These are phyloP conservation scores for Gorsachius goisagi DNA, from an alignment of 2,113 vertebrate species.

Conservation along the genomic window DNA sequence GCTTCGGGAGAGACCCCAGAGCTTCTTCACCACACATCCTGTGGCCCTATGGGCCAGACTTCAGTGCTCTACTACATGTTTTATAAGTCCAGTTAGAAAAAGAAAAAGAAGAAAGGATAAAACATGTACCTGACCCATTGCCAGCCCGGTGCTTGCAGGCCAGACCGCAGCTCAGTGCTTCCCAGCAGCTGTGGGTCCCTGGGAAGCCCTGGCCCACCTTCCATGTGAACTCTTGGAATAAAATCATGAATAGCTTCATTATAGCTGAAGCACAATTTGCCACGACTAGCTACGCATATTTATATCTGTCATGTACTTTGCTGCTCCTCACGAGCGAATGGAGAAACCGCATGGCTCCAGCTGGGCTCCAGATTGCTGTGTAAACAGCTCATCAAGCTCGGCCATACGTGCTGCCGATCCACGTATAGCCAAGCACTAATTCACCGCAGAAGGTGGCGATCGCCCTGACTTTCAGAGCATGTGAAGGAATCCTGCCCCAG, in stretches of 20 bases:
- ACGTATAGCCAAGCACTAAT: background rate
- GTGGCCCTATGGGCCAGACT: background rate
- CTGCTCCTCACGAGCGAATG: background rate
- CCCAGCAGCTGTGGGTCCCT: background rate
- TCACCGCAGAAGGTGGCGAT: background rate
- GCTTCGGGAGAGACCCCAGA: background rate
- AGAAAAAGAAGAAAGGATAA: background rate
- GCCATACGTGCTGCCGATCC: background rate
- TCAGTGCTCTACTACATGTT: background rate
- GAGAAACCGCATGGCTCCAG: background rate
- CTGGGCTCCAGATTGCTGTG: background rate
- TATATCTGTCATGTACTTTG: background rate
- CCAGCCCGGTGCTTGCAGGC: background rate
- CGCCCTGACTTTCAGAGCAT: background rate
- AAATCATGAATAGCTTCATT: background rate
- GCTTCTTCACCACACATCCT: background rate
- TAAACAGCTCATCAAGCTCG: background rate
- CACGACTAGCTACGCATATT: background rate
- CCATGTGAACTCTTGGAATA: background rate
- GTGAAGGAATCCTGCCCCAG: background rate
- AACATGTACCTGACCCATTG: rapidly evolving
- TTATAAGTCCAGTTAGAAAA: background rate
- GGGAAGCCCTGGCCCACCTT: background rate
- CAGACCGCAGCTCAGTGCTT: background rate
- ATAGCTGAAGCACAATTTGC: background rate